Percentiles rank a stretch among this genome's conserved stretches.
Evolutionary conservation across 2,888 invertebrate genomes (phyloP).

Genomic region (Nomada hirtipes): DNA sequence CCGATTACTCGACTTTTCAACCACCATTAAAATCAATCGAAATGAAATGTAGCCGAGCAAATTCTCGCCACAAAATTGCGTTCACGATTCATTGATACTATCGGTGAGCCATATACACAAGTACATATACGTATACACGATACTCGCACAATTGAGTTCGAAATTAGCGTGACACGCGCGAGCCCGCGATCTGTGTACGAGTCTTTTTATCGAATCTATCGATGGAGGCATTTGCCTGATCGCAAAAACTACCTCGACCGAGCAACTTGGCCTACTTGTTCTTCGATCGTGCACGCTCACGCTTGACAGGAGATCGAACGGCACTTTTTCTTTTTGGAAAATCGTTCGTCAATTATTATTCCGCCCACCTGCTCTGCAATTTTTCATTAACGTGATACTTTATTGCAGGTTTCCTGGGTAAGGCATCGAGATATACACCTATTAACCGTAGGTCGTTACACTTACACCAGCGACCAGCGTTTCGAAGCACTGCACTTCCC

Average conservation of each 20-base stretch:
- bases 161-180: conserved; percentile 22
- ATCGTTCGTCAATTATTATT: neutral
- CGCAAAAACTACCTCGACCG: conserved; percentile 13
- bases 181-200: neutral
- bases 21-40: conserved; percentile 49
- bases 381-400: neutral
- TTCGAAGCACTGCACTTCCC: conserved; percentile 95
- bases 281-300: neutral
- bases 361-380: neutral
- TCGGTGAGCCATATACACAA: conserved; percentile 19
- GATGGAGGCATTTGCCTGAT: conserved; percentile 2
- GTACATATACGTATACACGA: neutral
- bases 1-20: conserved; percentile 15
- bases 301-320: neutral
- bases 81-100: conserved; percentile 39
- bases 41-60: conserved; percentile 47
- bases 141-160: neutral
- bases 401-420: conserved; percentile 90
- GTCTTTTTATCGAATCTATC: conserved; percentile 29
- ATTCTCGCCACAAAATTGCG: conserved; percentile 36
- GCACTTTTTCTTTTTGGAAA: neutral
- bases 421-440: conserved; percentile 91
- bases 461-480: conserved; percentile 93
- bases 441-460: conserved; percentile 90
- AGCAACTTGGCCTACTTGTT: conserved; percentile 16